Evolutionary conservation across 1,140 invertebrate genomes (phyloP), one percentile per base, ranked within the genome.

Genomic region (Microplitis demolitor): DNA sequence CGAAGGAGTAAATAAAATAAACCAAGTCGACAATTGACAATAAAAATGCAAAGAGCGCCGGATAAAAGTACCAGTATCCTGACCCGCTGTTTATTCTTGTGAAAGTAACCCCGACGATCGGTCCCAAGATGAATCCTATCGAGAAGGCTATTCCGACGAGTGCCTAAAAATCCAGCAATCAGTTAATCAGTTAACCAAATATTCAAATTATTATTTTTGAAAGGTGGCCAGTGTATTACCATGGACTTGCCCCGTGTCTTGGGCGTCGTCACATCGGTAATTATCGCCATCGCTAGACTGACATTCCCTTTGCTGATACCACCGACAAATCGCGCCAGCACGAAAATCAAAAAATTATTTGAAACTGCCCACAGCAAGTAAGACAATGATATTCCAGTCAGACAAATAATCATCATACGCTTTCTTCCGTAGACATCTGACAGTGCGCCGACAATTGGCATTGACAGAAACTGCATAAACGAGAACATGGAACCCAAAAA

Each of bases 231-330:
- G 24, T 68, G 35, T 8, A 67, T 89, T 90, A 97, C 96, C 98
- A 99, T 99, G 84, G 96, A 97, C 87, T 92, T 93, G 34, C 95
- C 96, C 79, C 97, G 90, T 34, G 92, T 93, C 79, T 93, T 91
- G 11, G 91, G 87, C 35, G 91, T 90, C 14, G 95, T 97, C 4
- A 97, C 92, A 90, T 99, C 98, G 16, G 97, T 93, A 5, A 99
- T 94, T 74, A 99, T 93, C 4, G 98, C 97, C 91, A 98, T 98
- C 53, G 94, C 94, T 33, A 99, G 88, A 76, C 95, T 97, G 13
- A 99, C 93, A 88, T 99, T 99, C 4, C 97, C 97, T 89, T 99
- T 99, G 80, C 95, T 97, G 3, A 99, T 89, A 0, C 98, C 98
- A 14, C 66, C 66, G 8, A 58, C 33, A 13, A 68, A 68, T 56